Conservation (phyloP, 2,113 vertebrate genomes). For the Nestor notabilis region DNA sequence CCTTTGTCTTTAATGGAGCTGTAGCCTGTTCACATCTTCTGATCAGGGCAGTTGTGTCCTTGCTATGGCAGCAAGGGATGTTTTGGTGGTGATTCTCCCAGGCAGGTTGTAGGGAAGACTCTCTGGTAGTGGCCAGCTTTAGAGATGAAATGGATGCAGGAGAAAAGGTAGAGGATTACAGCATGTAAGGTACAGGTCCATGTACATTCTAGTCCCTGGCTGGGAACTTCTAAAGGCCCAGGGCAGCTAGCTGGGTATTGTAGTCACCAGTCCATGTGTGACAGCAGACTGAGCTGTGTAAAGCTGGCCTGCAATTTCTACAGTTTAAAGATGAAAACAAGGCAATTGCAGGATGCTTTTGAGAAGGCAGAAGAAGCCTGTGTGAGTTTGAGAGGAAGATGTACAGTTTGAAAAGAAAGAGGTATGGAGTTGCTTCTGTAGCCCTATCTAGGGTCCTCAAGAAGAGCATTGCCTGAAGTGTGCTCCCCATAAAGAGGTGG, state of each 20-base stretch:
- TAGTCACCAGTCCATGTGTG: background rate
- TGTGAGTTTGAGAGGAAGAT: background rate
- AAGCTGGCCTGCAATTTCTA: background rate
- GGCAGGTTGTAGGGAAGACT: background rate
- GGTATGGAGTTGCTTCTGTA: background rate
- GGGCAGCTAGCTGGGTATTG: background rate
- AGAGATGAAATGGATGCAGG: background rate
- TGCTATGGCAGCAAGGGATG: background rate
- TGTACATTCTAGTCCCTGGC: background rate
- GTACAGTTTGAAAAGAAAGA: background rate
- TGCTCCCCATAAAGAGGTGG: background rate
- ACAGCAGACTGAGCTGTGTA: background rate
- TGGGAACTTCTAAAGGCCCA: background rate
- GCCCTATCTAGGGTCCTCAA: background rate
- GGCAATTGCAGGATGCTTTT: background rate
- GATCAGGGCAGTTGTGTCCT: background rate
- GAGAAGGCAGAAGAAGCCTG: background rate
- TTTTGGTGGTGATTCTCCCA: background rate
- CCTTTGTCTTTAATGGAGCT: background rate
- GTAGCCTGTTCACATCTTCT: background rate
- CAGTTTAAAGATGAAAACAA: background rate
- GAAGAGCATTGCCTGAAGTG: background rate
- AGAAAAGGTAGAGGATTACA: background rate
- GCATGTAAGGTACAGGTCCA: fast-evolving
- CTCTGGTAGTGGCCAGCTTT: background rate